A percentile compares a stretch with the other conserved stretches of the same genome.
Evolutionary conservation across 2,797 vertebrate species (phyloP).

Genomic region (Halcyon chelicuti): DNA sequence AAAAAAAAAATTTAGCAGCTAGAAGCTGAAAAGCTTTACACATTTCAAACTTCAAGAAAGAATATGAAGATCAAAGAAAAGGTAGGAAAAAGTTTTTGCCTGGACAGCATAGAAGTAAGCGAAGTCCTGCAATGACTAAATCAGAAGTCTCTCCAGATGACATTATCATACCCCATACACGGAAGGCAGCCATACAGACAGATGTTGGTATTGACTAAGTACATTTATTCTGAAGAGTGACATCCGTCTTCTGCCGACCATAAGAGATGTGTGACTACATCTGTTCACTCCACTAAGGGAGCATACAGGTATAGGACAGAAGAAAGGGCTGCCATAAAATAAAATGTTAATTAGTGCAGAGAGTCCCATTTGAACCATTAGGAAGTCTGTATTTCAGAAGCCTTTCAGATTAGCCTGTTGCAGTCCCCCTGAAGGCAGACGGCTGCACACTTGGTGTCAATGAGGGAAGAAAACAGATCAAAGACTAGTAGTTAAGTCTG

Average conservation of each 20-base stretch:
- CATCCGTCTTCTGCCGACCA: slow-evolving; percentile 77
- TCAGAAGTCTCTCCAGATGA: slow-evolving; percentile 53
- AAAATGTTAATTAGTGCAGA: slow-evolving; percentile 71
- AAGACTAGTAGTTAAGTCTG: background rate
- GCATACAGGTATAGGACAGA: slow-evolving; percentile 53
- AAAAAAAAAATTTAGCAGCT: slow-evolving; percentile 1
- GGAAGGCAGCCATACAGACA: slow-evolving; percentile 71
- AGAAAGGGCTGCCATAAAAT: slow-evolving; percentile 75
- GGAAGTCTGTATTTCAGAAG: slow-evolving; percentile 6
- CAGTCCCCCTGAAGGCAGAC: background rate
- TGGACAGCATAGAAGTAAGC: slow-evolving; percentile 53
- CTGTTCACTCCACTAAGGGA: slow-evolving; percentile 75
- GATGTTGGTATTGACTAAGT: slow-evolving; percentile 78
- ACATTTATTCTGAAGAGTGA: slow-evolving; percentile 66
- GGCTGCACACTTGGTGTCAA: background rate
- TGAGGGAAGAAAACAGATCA: background rate
- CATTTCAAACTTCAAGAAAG: background rate
- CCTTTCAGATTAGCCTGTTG: background rate
- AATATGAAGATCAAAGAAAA: slow-evolving; percentile 59
- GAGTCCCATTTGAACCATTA: background rate
- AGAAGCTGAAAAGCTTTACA: slow-evolving; percentile 13
- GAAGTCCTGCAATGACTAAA: slow-evolving; percentile 59
- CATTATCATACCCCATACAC: slow-evolving; percentile 36
- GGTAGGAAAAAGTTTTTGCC: slow-evolving; percentile 47
- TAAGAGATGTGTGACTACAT: slow-evolving; percentile 71